Evolutionary conservation across 2,797 vertebrate species (phyloP), one percentile per base, ranked within the genome.

Genomic region (Myioborus miniatus): DNA sequence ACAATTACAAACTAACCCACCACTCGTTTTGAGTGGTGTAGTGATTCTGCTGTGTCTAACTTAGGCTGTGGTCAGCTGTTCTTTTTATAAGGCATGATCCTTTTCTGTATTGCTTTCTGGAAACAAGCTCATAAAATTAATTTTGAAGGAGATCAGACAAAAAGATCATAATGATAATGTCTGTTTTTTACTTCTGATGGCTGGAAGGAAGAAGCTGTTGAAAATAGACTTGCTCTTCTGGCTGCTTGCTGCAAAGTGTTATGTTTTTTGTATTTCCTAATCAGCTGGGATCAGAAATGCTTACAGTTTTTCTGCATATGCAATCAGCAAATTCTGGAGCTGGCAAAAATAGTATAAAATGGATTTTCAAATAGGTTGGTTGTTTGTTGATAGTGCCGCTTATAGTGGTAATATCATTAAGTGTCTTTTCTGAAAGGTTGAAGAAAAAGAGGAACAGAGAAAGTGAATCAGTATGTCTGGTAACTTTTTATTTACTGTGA

Each of bases 341-440:
- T 67, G 52, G 14, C 47, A 37, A n/a, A 60, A 67, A 21, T 76
- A 36, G 30, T 52, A 82, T 22, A 43, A 87, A 84, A 27, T 34
- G 37, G 9, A 18, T 70, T 94, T 93, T 90, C 68, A 83, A 53
- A 67, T 64, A 89, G 37, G 41, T 63, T 83, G 39, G n/a, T 58
- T 95, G 63, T 59, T 89, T 77, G 70, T 53, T 95, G 83, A 68
- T 95, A 60, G n/a, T 81, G 50, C 60, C 11, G 9, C 56, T 91
- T 94, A 22, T 30, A 37, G 13, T 55, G 43, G 23, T 84, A 59
- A 37, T 37, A 80, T 53, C 10, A 0, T 63, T 60, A 70, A 70
- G 15, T 82, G 64, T 49, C 63, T 44, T 84, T 85, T 69, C 43
- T 77, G 70, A 59, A 92, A 64, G 55, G 4, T 15, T 71, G 58